Evolutionary conservation across 2,888 invertebrate genomes (phyloP), one percentile per base, ranked within the genome.

Genomic region (Germaria angustata): DNA sequence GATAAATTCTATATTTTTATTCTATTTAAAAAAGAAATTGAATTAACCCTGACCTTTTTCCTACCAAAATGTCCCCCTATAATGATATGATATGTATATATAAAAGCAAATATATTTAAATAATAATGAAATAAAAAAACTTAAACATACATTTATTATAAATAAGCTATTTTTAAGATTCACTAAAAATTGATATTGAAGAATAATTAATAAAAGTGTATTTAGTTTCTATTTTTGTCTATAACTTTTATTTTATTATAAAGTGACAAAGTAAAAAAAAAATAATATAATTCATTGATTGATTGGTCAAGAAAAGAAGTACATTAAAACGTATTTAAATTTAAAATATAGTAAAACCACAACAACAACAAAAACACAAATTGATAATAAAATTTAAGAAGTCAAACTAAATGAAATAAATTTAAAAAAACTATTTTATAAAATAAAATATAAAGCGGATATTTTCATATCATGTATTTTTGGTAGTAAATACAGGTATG

Each of bases 381-480:
- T 82, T 82, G 82, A 82, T 82, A 82, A 82, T 82, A 82, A 82
- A 69, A 66, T 75, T 22, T 72, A 89, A 88, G 86, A 87, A 81
- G 83, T 80, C 73, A 84, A 81, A 84, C 79, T 83, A 84, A 85
- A 80, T 76, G 69, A 82, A 81, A 81, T 63, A 78, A 80, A 28
- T 28, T 28, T 5, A 81, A 80, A 85, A 66, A 80, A 80, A 81
- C 80, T 75, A 78, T 84, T 81, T 78, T 87, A 85, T 86, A 87
- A 87, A 88, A 81, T 77, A 81, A 81, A 73, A 77, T 73, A 75
- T 68, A 65, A 80, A 87, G 85, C 85, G 84, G 87, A 15, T 15
- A 15, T 88, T 89, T 88, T 89, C 88, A 88, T 88, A 88, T 88
- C 86, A 11, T 0, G 15, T n/a, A n/a, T n/a, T n/a, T n/a, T n/a